Base-by-base conservation (phyloP, 2,797 vertebrate species). In the Artibeus lituratus region DNA sequence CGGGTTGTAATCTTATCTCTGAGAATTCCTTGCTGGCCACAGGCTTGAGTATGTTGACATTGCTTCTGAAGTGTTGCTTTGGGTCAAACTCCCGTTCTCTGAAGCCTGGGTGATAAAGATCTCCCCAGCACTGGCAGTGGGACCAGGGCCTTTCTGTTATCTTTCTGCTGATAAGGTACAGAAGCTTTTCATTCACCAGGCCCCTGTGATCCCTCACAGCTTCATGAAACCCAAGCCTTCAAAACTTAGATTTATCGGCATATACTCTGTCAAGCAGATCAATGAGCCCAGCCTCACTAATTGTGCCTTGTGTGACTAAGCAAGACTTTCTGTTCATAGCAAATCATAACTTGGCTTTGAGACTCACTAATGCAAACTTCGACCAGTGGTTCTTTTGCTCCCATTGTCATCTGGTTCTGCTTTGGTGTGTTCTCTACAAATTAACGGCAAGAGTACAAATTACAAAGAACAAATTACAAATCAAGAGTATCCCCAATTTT, bases 1-100 rank as follows among this genome's bases (percentile, higher is more conserved):
- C 95, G 97, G 96, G 85, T 26, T 96, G 90, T 94, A 96, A 96
- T 62, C 87, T 98, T 97, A 98, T 98, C 97, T 97, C 76, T 90
- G 85, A 87, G 97, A 97, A 97, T 94, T 97, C 97, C 83, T 94
- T 96, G 72, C 88, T 95, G 97, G 94, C 67, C 85, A 81, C 69
- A 81, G 89, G 92, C 97, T 97, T 96, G 91, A 83, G 7, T 72
- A 82, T 78, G 81, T 69, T 96, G 97, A 97, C 96, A 94, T 97
- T 98, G 94, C 94, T 98, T 97, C 95, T 96, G 73, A 92, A 86
- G 86, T 73, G 84, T 97, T 95, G 96, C 78, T 87, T 88, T 87
- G 96, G 94, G 83, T 91, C 65, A 77, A 86, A 91, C 86, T 87
- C 70, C 74, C 29, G 89, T 82, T 89, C 62, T 78, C 59, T 67